phyloP scores from a whole-genome alignment of 1,140 invertebrate species.

The Brachystomella parvula region DNA sequence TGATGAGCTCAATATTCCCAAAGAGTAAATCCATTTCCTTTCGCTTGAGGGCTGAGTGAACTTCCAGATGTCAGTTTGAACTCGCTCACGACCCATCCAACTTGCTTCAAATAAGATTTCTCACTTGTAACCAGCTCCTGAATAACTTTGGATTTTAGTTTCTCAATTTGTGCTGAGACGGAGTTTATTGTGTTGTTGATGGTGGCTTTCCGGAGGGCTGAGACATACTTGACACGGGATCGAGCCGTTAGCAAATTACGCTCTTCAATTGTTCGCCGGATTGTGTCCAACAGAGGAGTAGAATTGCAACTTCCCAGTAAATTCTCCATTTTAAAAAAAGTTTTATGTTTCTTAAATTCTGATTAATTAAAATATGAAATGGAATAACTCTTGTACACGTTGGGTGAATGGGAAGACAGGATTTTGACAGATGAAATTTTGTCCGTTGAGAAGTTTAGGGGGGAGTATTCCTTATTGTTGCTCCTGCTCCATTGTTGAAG shows the following conservation, averaged over 20 bases:
- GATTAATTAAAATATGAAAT: too few species aligned
- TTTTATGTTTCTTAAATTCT: background rate
- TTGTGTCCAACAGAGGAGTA: slow-evolving; percentile 28
- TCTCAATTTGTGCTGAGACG: background rate
- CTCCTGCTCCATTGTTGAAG: too few species aligned
- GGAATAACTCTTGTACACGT: too few species aligned
- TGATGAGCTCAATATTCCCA: slow-evolving; percentile 19
- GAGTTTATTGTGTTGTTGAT: slow-evolving; percentile 4
- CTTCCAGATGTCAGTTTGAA: slow-evolving; percentile 12
- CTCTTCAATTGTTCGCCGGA: slow-evolving; percentile 33
- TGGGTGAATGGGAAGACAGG: too few species aligned
- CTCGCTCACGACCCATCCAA: background rate
- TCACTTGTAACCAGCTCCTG: slow-evolving; percentile 24
- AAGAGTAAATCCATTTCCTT: slow-evolving; percentile 13
- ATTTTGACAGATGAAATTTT: too few species aligned
- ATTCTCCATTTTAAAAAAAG: background rate
- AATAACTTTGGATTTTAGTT: slow-evolving; percentile 28
- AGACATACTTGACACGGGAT: slow-evolving; percentile 27
- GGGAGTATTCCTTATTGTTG: too few species aligned
- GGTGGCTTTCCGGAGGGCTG: slow-evolving; percentile 20
- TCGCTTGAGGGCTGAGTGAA: background rate
- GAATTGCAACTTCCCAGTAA: background rate
- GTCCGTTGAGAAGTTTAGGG: too few species aligned
- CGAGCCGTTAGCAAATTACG: slow-evolving; percentile 32
- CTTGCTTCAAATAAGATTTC: slow-evolving; percentile 19